Percentiles rank a stretch among this genome's conserved stretches.
Evolutionary conservation across 1,140 invertebrate species (phyloP).

Genomic region (Prorops nasuta): DNA sequence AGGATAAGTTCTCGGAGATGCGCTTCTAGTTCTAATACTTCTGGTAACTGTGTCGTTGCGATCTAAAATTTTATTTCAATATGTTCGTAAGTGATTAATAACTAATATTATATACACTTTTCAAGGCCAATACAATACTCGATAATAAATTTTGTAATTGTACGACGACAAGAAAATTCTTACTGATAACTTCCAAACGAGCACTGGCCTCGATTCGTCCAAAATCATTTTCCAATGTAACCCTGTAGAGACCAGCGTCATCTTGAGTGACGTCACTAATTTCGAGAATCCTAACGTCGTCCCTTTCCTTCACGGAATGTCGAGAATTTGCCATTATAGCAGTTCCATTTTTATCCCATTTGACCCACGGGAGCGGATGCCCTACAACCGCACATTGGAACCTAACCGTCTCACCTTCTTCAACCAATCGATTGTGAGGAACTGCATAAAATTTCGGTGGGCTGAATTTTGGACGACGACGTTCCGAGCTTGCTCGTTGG

Average conservation of each 20-base stretch:
- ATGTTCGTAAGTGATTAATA: not conserved
- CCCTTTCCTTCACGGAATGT: slow-evolving; percentile 70
- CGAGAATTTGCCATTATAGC: slow-evolving; percentile 65
- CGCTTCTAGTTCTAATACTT: slow-evolving; percentile 51
- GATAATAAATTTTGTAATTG: not conserved
- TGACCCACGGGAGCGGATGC: slow-evolving; percentile 72
- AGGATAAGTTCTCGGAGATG: slow-evolving; percentile 50
- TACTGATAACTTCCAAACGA: slow-evolving; percentile 74
- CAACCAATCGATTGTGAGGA: slow-evolving; percentile 79
- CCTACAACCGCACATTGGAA: slow-evolving; percentile 80
- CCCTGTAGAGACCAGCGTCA: slow-evolving; percentile 78
- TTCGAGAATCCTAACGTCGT: slow-evolving; percentile 74
- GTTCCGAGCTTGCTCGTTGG: slow-evolving; percentile 24
- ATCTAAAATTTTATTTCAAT: slow-evolving; percentile 21
- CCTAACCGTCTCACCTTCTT: slow-evolving; percentile 76
- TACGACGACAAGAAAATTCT: slow-evolving; percentile 29
- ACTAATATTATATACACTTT: not conserved
- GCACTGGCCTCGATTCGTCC: slow-evolving; percentile 79
- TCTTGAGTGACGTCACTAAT: slow-evolving; percentile 73
- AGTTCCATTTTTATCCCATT: slow-evolving; percentile 78
- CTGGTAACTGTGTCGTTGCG: slow-evolving; percentile 40
- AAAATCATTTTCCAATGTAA: slow-evolving; percentile 78
- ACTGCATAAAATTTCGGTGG: slow-evolving; percentile 85
- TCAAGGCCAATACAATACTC: slow-evolving; percentile 4
- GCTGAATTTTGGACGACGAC: slow-evolving; percentile 43